Base-by-base conservation (phyloP, 2,113 vertebrate genomes). In the Xyliphius kryptos region DNA sequence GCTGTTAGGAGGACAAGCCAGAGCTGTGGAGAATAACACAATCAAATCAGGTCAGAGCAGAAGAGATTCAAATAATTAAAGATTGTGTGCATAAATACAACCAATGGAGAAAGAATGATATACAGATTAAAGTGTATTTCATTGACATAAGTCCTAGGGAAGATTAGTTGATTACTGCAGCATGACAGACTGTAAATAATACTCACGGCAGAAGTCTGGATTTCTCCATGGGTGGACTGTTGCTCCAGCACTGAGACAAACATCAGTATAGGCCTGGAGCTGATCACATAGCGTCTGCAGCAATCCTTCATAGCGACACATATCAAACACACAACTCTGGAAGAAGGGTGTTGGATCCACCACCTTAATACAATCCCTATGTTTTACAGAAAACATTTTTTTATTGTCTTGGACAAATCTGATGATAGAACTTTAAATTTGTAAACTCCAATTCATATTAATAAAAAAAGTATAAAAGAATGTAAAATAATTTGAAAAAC, bases 141-240 rank as follows among this genome's bases (percentile, higher is more conserved):
- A 32, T 5, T 32, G 26, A 5, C 7, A 32, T 6, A 32, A 32
- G 26, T 1, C 26, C 26, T 32, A 32, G 7, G 7, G 7, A 32
- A 32, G n/a, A n/a, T n/a, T n/a, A n/a, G n/a, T n/a, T 32, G 4
- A 26, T 26, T 26, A 26, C 22, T 26, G n/a, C 38, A 56, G 41
- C 20, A 62, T 53, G 13, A 46, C 26, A 9, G 6, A n/a, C 13
- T 40, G 51, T 47, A 52, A 32, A 43, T 36, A 12, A 47, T 22
- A 86, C 89, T 88, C 75, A 91, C 88, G 74, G 38, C 90, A 92
- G 77, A 91, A 90, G 13, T 73, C 61, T 61, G 83, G 74, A 16
- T 51, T 66, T 49, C 90, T 89, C 90, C 90, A 92, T 32, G 73
- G 75, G 73, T 83, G 76, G 55, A 91, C 86, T 0, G 66, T 67